Percentiles rank a stretch among this genome's conserved stretches.
Evolutionary conservation across 2,113 vertebrate genomes (phyloP).

Genomic region (Theristicus caerulescens): DNA sequence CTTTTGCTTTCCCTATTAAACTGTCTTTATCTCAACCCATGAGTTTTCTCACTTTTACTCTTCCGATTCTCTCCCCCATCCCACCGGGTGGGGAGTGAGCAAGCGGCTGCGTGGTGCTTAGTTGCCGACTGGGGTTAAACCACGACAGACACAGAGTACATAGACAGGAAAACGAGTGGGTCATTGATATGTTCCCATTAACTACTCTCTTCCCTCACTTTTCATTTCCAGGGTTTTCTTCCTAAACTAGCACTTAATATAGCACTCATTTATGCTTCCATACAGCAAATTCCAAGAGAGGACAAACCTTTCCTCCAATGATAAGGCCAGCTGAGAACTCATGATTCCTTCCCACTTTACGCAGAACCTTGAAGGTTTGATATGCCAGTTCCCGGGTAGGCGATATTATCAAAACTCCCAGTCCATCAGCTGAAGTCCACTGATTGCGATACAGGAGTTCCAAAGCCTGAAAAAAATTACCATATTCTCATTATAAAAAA

Average conservation of each 20-base stretch:
- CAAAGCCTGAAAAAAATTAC: slow-evolving; percentile 75
- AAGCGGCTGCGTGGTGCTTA: too few species aligned
- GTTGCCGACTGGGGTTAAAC: too few species aligned
- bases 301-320: slow-evolving; percentile 91
- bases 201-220: neutral
- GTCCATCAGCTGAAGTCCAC: slow-evolving; percentile 90
- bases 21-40: too few species aligned
- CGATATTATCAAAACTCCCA: slow-evolving; percentile 92
- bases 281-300: neutral
- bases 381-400: slow-evolving; percentile 95
- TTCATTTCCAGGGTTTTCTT: neutral
- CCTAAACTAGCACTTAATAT: neutral
- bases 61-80: too few species aligned
- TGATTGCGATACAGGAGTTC: slow-evolving; percentile 91
- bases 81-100: too few species aligned
- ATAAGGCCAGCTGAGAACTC: slow-evolving; percentile 96
- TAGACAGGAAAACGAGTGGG: neutral
- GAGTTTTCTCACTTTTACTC: too few species aligned
- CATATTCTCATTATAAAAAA: neutral
- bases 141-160: neutral
- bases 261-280: neutral
- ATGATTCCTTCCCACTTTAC: slow-evolving; percentile 93
- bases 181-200: neutral
- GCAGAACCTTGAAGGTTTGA: slow-evolving; percentile 93
- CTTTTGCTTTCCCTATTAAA: too few species aligned